Evolutionary conservation across 2,113 vertebrate species (phyloP).

Genomic region (Mobula birostris): DNA sequence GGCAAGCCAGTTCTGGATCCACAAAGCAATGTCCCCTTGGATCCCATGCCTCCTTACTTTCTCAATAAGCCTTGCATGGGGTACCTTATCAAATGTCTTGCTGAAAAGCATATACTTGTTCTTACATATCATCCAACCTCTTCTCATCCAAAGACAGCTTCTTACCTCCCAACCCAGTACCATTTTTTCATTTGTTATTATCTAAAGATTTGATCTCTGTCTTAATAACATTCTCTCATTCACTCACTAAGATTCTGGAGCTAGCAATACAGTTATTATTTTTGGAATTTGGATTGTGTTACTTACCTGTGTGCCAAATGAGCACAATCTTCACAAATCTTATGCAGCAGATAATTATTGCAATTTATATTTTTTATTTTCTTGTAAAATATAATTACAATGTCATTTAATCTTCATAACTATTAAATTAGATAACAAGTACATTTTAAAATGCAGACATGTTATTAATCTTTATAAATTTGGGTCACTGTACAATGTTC

Average conservation of each 20-base stretch:
- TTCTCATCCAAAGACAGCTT: too few species aligned
- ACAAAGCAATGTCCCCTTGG: too few species aligned
- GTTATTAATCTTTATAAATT: constrained; percentile 17
- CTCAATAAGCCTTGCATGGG: too few species aligned
- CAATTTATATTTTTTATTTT: constrained; percentile 16
- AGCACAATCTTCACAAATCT: background rate
- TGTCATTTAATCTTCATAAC: background rate
- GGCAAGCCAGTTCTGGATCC: too few species aligned
- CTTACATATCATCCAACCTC: too few species aligned
- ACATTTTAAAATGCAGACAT: background rate
- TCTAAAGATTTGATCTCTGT: too few species aligned
- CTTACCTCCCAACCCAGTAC: too few species aligned
- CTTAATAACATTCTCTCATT: too few species aligned
- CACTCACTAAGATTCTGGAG: background rate
- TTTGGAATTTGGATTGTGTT: background rate
- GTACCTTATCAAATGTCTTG: too few species aligned
- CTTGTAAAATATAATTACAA: background rate
- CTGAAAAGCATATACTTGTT: too few species aligned
- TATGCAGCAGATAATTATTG: background rate
- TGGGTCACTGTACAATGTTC: background rate
- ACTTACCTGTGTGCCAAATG: background rate
- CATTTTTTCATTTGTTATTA: too few species aligned
- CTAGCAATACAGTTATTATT: background rate
- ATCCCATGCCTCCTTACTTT: too few species aligned
- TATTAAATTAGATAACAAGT: background rate